A percentile compares a stretch with the other conserved stretches of the same genome.
These are phyloP conservation scores for Calyptomena viridis DNA, from an alignment of 2,113 vertebrate genomes.

Conservation along the genomic window DNA sequence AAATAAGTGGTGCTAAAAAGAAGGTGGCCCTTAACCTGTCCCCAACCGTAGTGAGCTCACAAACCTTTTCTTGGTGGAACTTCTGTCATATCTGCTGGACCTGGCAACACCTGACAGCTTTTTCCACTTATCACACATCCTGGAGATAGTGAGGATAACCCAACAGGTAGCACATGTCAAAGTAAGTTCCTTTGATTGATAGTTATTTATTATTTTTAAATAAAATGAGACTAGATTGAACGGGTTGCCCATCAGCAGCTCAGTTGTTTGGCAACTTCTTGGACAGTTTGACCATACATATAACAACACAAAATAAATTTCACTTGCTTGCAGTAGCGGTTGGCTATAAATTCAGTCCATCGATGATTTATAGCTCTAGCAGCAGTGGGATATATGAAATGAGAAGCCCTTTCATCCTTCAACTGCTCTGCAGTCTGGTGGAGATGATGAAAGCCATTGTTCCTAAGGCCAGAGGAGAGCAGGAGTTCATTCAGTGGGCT, in stretches of 20 bases:
- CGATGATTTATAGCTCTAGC: slow-evolving; percentile 36
- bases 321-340: slow-evolving; percentile 31
- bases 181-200: background rate
- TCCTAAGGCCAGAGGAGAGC: slow-evolving; percentile 47
- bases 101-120: background rate
- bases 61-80: background rate
- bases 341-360: slow-evolving; percentile 43
- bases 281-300: slow-evolving; percentile 8
- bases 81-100: background rate
- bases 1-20: background rate
- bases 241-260: slow-evolving; percentile 22
- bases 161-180: slow-evolving; percentile 1
- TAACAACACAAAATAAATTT: slow-evolving; percentile 39
- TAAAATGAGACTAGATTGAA: slow-evolving; percentile 27
- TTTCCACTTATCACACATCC: background rate
- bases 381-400: slow-evolving; percentile 40
- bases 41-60: background rate
- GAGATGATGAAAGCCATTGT: slow-evolving; percentile 20
- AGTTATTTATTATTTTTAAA: slow-evolving; percentile 55
- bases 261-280: slow-evolving; percentile 6
- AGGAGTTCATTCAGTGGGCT: background rate
- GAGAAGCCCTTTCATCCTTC: slow-evolving; percentile 52
- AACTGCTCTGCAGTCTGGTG: slow-evolving; percentile 9
- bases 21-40: background rate
- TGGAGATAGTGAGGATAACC: background rate